phyloP scores from a whole-genome alignment of 2,113 vertebrate genomes.

The Pica pica region DNA sequence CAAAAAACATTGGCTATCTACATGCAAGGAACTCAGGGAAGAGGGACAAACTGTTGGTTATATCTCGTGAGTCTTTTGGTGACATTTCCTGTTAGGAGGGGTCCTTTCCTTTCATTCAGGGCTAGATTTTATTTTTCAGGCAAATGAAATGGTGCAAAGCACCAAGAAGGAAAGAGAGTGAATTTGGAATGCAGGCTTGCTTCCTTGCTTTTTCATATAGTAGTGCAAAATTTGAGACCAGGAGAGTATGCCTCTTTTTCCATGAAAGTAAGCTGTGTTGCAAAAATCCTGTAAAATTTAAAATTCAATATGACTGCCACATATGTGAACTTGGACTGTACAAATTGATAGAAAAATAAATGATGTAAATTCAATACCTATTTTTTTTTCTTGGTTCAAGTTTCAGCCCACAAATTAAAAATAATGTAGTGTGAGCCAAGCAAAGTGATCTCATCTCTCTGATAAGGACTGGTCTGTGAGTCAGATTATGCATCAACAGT shows the following conservation, averaged over 20 bases:
- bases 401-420: not conserved
- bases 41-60: not conserved
- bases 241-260: not conserved
- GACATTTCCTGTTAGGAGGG: not conserved
- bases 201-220: not conserved
- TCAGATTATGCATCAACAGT: not conserved
- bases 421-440: not conserved
- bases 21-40: not conserved
- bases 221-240: not conserved
- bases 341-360: not conserved
- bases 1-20: fast-evolving
- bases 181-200: not conserved
- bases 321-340: not conserved
- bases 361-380: fast-evolving
- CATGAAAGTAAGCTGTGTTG: not conserved
- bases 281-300: not conserved
- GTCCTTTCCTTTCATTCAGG: not conserved
- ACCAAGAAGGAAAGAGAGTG: not conserved
- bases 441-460: not conserved
- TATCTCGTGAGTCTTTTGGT: not conserved
- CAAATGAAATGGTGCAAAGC: not conserved
- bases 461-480: not conserved
- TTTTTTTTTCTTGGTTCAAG: not conserved
- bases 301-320: not conserved
- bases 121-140: not conserved